Conservation (phyloP, 2,888 invertebrate genomes). For the Rutpela maculata region DNA sequence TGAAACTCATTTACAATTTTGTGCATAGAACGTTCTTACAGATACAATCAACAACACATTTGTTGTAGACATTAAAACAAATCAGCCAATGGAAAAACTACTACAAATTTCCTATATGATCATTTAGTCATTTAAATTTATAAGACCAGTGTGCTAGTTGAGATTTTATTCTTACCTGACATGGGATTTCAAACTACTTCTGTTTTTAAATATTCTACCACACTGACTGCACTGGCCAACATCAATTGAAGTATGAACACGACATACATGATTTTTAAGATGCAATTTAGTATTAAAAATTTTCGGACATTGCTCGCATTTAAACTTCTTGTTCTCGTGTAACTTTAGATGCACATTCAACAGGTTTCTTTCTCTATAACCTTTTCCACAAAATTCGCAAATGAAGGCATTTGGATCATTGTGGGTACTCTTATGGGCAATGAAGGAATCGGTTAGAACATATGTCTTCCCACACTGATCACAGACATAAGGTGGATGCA, state of each 20-base stretch:
- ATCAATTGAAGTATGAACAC: not conserved
- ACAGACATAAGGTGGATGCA: slow-evolving; percentile 3
- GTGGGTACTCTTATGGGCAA: slow-evolving; percentile 3
- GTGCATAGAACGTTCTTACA: too few relatives aligned
- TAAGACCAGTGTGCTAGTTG: too few relatives aligned
- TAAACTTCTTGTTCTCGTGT: slow-evolving; percentile 40
- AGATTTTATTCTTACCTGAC: slow-evolving; percentile 48
- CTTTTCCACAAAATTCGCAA: slow-evolving; percentile 51
- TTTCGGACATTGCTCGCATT: slow-evolving; percentile 45
- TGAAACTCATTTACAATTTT: too few relatives aligned
- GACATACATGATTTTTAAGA: not conserved
- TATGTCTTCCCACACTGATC: slow-evolving; percentile 10
- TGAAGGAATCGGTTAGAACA: slow-evolving; percentile 13
- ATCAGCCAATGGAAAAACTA: too few relatives aligned
- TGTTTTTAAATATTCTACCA: slow-evolving; percentile 45
- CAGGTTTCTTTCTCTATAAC: slow-evolving; percentile 29
- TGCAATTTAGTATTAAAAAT: not conserved
- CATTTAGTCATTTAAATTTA: too few relatives aligned
- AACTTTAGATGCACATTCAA: slow-evolving; percentile 43
- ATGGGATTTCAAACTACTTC: slow-evolving; percentile 45
- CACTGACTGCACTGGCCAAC: not conserved
- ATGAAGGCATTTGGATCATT: slow-evolving; percentile 41
- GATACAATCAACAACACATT: too few relatives aligned
- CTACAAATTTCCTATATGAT: too few relatives aligned
- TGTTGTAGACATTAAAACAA: too few relatives aligned